A percentile compares a stretch with the other conserved stretches of the same genome.
These are phyloP conservation scores for Lepus oiostolus DNA, from an alignment of 2,797 vertebrate genomes.

Conservation along the genomic window DNA sequence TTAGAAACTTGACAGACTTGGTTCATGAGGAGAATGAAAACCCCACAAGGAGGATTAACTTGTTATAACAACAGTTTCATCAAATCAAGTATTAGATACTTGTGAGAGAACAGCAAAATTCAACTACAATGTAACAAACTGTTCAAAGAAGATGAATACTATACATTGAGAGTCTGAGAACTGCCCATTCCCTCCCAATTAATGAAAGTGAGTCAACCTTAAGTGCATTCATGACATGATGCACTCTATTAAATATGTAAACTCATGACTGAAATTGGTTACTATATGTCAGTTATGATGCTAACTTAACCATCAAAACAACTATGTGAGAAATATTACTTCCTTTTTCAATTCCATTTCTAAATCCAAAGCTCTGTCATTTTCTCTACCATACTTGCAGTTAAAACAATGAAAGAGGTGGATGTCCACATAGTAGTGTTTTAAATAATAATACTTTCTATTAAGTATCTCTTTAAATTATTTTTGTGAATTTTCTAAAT, in stretches of 20 bases:
- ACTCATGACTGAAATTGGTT: background rate
- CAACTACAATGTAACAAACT: conserved; percentile 13
- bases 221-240: background rate
- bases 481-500: background rate
- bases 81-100: background rate
- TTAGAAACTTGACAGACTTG: conserved; percentile 61
- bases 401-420: background rate
- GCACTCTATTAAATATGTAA: background rate
- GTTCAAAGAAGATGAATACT: background rate
- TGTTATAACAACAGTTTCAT: conserved; percentile 61
- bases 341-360: background rate
- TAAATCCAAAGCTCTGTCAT: conserved; percentile 34
- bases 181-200: background rate
- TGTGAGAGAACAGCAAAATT: conserved; percentile 54
- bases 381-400: background rate
- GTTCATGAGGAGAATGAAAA: conserved; percentile 66
- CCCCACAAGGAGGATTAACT: background rate
- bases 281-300: background rate
- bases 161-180: conserved; percentile 6
- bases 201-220: background rate
- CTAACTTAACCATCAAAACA: conserved; percentile 35
- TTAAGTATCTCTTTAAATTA: background rate
- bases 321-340: background rate
- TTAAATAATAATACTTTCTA: conserved; percentile 46
- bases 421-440: background rate